Base-by-base conservation (phyloP, 2,888 invertebrate genomes). In the Helicoverpa assulta region DNA sequence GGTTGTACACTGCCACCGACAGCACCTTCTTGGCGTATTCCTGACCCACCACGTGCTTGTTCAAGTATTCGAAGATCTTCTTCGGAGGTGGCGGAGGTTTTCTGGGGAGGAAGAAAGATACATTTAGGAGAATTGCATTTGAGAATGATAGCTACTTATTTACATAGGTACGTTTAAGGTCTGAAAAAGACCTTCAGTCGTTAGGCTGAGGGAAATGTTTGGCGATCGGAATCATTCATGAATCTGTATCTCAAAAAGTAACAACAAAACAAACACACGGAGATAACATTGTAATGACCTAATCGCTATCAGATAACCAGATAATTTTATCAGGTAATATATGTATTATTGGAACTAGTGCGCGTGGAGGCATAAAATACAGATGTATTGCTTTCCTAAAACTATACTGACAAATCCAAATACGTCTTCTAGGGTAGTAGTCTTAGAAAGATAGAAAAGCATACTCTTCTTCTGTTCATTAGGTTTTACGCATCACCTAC, bases 1-100 rank as follows among this genome's bases (percentile, higher is more conserved):
- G 99, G 95, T 99, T 99, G 96, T 99, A 99, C 0, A 99, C 99
- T 14, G 99, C 99, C 47, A 99, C 99, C 0, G 99, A 98, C 50
- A 99, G 96, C 51, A 99, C 99, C 95, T 99, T 99, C 95, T 99
- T 99, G 1, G 99, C 99, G 92, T 98, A 97, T 81, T 99, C 98
- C 93, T 99, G 99, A 0, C 99, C 99, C 26, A 99, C 98, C 16
- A 99, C 99, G 95, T 99, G 99, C 88, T 98, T 98, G 95, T 99
- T 98, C 79, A 99, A 96, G 94, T 98, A 99, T 88, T 99, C 99
- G 96, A 98, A 99, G 77, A 99, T 99, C 97, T 99, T 99, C 95
- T 98, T 99, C 0, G 99, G 99, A 1, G 99, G 98, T 7, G 99
- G 99, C n/a, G 99, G 99, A 6, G 99, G 98, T 93, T 98, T 98